Conservation (phyloP, 2,797 vertebrate genomes). For the Arctocebus calabarensis region DNA sequence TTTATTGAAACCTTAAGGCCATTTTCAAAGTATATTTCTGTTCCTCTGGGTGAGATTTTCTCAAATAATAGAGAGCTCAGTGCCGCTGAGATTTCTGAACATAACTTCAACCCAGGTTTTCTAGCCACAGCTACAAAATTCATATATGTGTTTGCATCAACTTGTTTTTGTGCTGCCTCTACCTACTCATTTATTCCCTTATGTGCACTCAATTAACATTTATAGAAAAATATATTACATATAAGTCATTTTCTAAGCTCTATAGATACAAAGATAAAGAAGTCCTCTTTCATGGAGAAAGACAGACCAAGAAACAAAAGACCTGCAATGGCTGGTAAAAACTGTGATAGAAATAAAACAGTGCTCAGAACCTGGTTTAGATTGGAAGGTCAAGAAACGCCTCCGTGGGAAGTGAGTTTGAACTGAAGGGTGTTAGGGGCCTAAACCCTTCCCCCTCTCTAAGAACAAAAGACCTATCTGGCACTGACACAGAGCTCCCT, state of each 20-base stretch:
- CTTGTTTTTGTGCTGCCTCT: background rate
- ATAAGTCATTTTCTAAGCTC: background rate
- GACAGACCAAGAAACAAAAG: background rate
- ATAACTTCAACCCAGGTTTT: background rate
- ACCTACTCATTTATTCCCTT: background rate
- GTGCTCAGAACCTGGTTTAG: background rate
- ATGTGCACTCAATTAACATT: background rate
- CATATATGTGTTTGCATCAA: background rate
- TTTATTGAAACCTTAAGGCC: background rate
- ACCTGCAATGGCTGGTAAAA: background rate
- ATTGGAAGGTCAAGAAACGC: background rate
- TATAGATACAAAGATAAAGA: background rate
- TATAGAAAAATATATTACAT: background rate
- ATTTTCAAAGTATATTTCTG: background rate
- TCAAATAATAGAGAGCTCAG: background rate
- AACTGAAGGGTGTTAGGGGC: background rate
- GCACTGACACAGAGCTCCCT: no score
- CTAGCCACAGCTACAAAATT: background rate
- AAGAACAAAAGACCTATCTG: no score
- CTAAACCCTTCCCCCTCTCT: no score
- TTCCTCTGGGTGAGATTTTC: background rate
- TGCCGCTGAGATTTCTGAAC: background rate
- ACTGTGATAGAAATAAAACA: background rate
- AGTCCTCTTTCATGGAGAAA: background rate
- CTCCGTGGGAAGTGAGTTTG: no score